A percentile compares a stretch with the other conserved stretches of the same genome.
phyloP scores from a whole-genome alignment of 2,888 invertebrate species.

The Spisula subtruncata region DNA sequence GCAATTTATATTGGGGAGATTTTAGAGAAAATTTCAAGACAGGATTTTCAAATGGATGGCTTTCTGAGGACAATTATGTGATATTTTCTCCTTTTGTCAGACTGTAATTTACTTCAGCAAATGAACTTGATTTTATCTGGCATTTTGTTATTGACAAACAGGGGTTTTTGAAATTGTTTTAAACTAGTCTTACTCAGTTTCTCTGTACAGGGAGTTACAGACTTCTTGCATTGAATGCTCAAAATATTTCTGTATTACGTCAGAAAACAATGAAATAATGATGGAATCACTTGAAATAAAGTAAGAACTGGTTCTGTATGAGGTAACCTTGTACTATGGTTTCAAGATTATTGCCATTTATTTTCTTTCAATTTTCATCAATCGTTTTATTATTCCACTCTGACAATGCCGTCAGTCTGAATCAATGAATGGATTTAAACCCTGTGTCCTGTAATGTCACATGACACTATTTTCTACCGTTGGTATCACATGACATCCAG shows the following conservation, averaged over 20 bases:
- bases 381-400: not conserved
- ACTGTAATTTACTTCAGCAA: not conserved
- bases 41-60: not conserved
- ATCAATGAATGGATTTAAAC: conserved; percentile 7
- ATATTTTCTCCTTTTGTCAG: not conserved
- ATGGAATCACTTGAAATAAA: conserved; percentile 12
- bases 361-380: not conserved
- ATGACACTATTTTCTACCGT: not conserved
- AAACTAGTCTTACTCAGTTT: no score
- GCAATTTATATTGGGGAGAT: not conserved
- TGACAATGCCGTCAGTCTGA: not conserved
- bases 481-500: not conserved
- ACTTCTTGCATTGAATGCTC: no score
- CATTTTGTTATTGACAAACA: not conserved
- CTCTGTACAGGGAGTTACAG: no score
- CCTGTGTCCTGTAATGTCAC: not conserved
- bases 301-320: not conserved
- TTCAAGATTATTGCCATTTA: not conserved
- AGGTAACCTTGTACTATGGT: not conserved
- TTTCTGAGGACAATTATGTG: not conserved
- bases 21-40: conserved; percentile 20
- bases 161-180: no score
- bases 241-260: not conserved
- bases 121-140: conserved; percentile 26
- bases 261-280: not conserved